Base-by-base conservation (phyloP, 2,113 vertebrate species). In the Nothocercus julius region DNA sequence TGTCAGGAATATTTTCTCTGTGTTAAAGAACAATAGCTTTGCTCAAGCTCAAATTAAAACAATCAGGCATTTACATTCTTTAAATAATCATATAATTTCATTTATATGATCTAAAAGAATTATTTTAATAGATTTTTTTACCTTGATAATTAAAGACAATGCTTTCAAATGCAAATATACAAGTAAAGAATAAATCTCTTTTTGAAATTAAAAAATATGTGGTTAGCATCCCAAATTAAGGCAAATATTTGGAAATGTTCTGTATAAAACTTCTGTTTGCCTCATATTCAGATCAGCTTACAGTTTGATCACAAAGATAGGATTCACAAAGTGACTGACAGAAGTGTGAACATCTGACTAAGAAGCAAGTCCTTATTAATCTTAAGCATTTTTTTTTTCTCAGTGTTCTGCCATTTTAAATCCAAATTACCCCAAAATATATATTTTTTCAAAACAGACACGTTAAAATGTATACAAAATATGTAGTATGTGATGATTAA, bases 361-460 rank as follows among this genome's bases (percentile, higher is more conserved):
- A 34, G 72, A 76, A 87, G 28, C 7, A 85, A 72, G 53, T 80
- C 34, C 40, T 69, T 64, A 40, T 20, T 72, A 61, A 74, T 45
- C 73, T 9, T 70, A 40, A 89, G 11, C 28, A 69, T 76, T 0
- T 49, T 22, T 49, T 49, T 91, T 73, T 87, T 56, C 24, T 82
- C 44, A 32, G 9, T 38, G 25, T 80, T 93, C 32, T 54, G 9
- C 34, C n/a, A 6, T 61, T 90, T 82, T 76, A 85, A 92, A 87
- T 87, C 16, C 28, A 70, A 21, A 45, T 85, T 56, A 53, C 19
- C 20, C 47, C 47, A 21, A 47, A 42, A 68, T 36, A 64, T 9
- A 11, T 32, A 66, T 56, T 78, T 91, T 49, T 63, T 82, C 38
- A 61, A 56, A 69, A 73, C 1, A 92, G 44, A 4, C 11, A 24